Base-by-base conservation (phyloP, 2,797 vertebrate genomes). In the Leontocebus nigricollis region DNA sequence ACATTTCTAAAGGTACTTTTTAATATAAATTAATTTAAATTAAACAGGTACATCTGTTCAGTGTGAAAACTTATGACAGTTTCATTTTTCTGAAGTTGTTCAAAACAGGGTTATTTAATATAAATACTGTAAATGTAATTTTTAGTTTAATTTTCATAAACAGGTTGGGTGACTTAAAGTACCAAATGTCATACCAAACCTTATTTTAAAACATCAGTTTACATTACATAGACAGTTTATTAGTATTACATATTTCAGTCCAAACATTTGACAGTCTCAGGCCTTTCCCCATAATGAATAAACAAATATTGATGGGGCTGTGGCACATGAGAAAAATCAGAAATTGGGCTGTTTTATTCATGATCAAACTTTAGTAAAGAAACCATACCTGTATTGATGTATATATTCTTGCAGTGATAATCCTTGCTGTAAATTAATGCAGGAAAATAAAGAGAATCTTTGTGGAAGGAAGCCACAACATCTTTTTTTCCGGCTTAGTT, bases 1-100 rank as follows among this genome's bases (percentile, higher is more conserved):
- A 67, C 36, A 88, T 83, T 8, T 90, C 4, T 26, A 61, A 88
- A 92, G 61, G 75, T 94, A 82, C 30, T 46, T 94, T 95, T 95
- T 94, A 93, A 79, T n/a, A 77, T 89, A 95, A 87, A 52, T 93
- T 46, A 52, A 90, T 94, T 92, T 91, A 95, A 97, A 75, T 92
- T 85, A 94, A 85, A 90, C 8, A 75, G 1, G 22, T 86, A 88
- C 50, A 96, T 88, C 64, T 95, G 81, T 92, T 95, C 94, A 57
- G 57, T 48, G 55, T 67, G 64, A 12, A 84, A 89, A 85, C 46
- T 86, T 97, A 48, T 19, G 36, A 36, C 33, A 17, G 12, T 83
- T 83, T 36, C 59, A 19, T 20, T 30, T 61, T 97, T 92, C n/a
- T 36, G 30, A 83, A 85, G 73, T 44, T 92, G 61, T 84, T 96